These are phyloP conservation scores for Thalassarche chlororhynchos DNA, from an alignment of 2,113 vertebrate genomes.

Conservation along the genomic window DNA sequence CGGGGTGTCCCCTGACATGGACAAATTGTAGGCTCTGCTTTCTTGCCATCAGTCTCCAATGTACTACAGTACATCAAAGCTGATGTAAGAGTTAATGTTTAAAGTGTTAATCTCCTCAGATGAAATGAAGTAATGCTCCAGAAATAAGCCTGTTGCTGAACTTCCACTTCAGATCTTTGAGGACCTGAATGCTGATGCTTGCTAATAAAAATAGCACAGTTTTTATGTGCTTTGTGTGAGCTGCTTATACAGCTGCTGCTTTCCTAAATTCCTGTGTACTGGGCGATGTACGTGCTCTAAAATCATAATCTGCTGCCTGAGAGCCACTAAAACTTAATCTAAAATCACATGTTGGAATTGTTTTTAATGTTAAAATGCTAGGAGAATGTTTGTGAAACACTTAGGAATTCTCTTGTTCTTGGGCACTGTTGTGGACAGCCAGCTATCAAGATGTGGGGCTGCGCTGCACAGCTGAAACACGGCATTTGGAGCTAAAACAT, in stretches of 20 bases:
- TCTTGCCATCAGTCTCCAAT: background rate
- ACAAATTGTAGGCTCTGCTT: background rate
- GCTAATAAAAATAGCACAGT: constrained; percentile 58
- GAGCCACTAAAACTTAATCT: background rate
- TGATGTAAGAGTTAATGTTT: background rate
- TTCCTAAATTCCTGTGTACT: constrained; percentile 30
- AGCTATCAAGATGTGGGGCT: background rate
- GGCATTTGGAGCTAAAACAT: background rate
- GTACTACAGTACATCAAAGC: background rate
- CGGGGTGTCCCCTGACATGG: background rate
- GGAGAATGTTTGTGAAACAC: background rate
- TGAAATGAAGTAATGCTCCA: constrained; percentile 41
- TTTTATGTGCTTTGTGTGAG: constrained; percentile 54
- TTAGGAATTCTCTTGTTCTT: background rate
- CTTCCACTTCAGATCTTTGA: constrained; percentile 45
- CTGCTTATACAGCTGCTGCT: constrained; percentile 63
- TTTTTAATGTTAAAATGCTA: background rate
- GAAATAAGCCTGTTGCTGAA: constrained; percentile 52
- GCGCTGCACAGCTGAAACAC: background rate
- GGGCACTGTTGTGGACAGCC: background rate
- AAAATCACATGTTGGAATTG: background rate
- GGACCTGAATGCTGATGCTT: constrained; percentile 50
- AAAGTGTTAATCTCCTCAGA: constrained; percentile 6
- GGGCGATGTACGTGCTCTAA: background rate
- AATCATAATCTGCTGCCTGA: constrained; percentile 27